phyloP scores from a whole-genome alignment of 2,888 invertebrate genomes.

The Thecophora atra region DNA sequence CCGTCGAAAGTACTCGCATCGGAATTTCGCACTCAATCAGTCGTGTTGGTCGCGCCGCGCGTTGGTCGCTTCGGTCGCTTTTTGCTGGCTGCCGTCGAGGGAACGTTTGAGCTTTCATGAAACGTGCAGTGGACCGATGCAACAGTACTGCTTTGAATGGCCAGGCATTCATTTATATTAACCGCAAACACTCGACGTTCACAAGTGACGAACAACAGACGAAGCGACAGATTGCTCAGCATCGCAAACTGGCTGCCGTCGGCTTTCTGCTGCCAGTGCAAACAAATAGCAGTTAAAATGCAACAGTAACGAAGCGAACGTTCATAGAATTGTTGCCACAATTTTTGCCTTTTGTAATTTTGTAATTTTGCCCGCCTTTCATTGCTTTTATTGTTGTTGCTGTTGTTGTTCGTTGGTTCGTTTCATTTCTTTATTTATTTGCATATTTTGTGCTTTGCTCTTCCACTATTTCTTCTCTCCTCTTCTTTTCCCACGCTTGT shows the following conservation, averaged over 20 bases:
- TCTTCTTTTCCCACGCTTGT: background rate
- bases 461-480: background rate
- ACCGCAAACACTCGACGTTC: background rate
- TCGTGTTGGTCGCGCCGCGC: background rate
- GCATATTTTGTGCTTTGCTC: background rate
- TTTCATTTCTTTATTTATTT: slow-evolving; percentile 27
- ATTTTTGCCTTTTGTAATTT: slow-evolving; percentile 23
- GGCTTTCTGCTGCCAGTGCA: background rate
- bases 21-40: slow-evolving; percentile 4
- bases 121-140: background rate
- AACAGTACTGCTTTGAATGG: background rate
- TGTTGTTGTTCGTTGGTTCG: background rate
- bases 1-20: background rate
- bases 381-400: slow-evolving; percentile 18
- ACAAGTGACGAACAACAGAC: background rate
- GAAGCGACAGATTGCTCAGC: background rate
- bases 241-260: background rate
- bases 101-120: slow-evolving; percentile 5
- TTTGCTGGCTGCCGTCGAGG: slow-evolving; percentile 18
- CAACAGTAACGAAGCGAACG: background rate
- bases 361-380: slow-evolving; percentile 11
- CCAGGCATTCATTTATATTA: slow-evolving; percentile 17
- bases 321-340: slow-evolving; percentile 21
- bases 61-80: background rate
- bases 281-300: background rate